phyloP scores from a whole-genome alignment of 2,113 vertebrate genomes.

The Cyanoliseus patagonus region DNA sequence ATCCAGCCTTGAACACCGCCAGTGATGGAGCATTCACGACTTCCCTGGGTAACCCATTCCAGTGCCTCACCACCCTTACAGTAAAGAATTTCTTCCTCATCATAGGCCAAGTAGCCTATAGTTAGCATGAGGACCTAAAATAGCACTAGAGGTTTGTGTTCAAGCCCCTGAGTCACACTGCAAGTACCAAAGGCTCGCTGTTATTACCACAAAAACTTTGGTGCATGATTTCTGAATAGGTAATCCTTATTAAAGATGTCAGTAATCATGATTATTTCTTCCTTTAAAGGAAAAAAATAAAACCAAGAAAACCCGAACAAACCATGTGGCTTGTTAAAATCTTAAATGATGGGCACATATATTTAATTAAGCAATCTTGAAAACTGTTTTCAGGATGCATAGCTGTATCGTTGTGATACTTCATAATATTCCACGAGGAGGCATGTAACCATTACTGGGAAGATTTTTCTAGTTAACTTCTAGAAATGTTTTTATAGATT shows the following conservation, averaged over 20 bases:
- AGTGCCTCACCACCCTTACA: too few species aligned
- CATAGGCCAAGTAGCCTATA: background rate
- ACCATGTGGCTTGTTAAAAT: background rate
- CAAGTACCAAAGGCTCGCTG: background rate
- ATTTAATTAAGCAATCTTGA: background rate
- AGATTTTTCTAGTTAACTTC: background rate
- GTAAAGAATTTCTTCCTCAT: background rate
- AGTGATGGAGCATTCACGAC: too few species aligned
- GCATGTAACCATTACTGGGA: background rate
- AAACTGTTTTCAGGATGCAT: background rate
- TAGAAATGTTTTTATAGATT: background rate
- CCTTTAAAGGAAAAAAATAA: background rate
- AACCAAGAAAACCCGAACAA: background rate
- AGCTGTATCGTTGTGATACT: background rate
- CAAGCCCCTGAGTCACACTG: background rate
- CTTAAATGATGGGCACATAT: background rate
- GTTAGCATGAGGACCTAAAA: background rate
- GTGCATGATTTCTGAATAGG: background rate
- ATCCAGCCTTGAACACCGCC: too few species aligned
- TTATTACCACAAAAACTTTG: background rate
- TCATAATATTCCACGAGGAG: background rate
- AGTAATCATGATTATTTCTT: background rate
- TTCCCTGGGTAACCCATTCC: too few species aligned
- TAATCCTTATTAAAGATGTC: background rate
- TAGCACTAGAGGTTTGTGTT: background rate